A percentile compares a stretch with the other conserved stretches of the same genome.
Evolutionary conservation across 64 coral and sea anemone genomes (phyloP).

Genomic region (Montipora foliosa): DNA sequence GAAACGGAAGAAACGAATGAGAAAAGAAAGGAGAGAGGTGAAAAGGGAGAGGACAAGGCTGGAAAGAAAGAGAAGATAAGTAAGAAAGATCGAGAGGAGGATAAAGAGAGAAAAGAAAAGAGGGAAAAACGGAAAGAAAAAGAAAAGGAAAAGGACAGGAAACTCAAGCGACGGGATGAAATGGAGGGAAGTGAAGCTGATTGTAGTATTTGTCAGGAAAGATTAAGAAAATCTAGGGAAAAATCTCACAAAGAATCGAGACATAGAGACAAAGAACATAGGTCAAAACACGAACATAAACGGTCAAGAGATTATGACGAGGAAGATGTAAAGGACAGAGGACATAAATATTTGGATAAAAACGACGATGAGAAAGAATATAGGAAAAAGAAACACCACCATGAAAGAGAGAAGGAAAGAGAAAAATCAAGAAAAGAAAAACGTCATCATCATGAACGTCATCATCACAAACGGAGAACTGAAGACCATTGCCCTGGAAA

Average conservation of each 20-base stretch:
- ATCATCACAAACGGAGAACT: slow-evolving; percentile 20
- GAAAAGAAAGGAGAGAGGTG: neutral
- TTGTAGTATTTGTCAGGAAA: slow-evolving; percentile 48
- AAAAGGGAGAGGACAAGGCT: neutral
- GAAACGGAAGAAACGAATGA: slow-evolving; percentile 29
- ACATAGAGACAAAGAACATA: slow-evolving; percentile 39
- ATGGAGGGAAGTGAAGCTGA: slow-evolving; percentile 38
- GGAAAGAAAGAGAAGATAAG: neutral
- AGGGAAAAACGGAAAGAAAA: neutral
- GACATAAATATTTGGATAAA: neutral
- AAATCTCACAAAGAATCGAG: slow-evolving; percentile 5
- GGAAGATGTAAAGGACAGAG: neutral
- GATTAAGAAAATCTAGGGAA: slow-evolving; percentile 16
- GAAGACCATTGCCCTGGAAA: neutral
- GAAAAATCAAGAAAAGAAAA: slow-evolving; percentile 20
- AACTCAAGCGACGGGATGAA: slow-evolving; percentile 26
- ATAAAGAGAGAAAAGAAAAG: neutral
- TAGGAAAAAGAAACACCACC: slow-evolving; percentile 39
- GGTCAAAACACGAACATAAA: slow-evolving; percentile 30
- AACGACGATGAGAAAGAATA: slow-evolving; percentile 13
- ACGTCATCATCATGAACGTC: neutral
- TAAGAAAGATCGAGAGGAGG: neutral
- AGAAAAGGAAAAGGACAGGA: slow-evolving; percentile 8
- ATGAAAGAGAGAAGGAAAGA: slow-evolving; percentile 17
- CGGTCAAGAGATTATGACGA: slow-evolving; percentile 1